A percentile compares a stretch with the other conserved stretches of the same genome.
Conservation (phyloP, 2,113 vertebrate genomes). For the Podarcis cretensis region DNA sequence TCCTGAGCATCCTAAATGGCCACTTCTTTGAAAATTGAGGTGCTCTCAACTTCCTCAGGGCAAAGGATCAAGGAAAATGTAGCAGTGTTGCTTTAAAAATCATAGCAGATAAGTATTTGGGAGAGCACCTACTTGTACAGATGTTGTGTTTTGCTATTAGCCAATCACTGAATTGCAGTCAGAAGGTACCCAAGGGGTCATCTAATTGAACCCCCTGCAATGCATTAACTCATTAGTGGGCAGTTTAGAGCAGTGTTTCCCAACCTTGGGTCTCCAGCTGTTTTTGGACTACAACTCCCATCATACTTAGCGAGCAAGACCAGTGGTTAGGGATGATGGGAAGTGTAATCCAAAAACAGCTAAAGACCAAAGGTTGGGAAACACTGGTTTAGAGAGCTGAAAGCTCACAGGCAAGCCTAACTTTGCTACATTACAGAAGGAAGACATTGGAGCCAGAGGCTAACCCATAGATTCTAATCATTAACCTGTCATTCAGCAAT, state of each 20-base stretch:
- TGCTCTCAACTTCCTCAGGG: not conserved
- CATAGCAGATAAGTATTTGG: not conserved
- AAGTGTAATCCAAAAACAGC: too few relatives aligned
- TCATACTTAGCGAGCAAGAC: too few relatives aligned
- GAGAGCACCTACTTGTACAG: not conserved
- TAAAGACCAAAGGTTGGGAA: too few relatives aligned
- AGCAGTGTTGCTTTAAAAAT: not conserved
- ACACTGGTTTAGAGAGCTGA: not conserved
- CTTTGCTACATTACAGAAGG: not conserved
- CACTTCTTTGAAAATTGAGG: not conserved
- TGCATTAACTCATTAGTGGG: not conserved
- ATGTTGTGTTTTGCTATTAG: not conserved
- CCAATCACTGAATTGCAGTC: not conserved
- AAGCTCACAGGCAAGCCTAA: not conserved
- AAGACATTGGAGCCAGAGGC: accelerated
- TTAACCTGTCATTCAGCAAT: not conserved
- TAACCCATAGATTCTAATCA: not conserved
- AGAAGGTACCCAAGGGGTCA: not conserved
- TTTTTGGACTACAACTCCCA: too few relatives aligned
- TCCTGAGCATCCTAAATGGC: not conserved
- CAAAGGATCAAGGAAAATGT: not conserved
- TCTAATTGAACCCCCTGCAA: too few relatives aligned
- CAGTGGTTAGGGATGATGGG: too few relatives aligned
- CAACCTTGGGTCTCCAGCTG: too few relatives aligned
- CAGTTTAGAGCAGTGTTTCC: too few relatives aligned